Evolutionary conservation across 1,140 invertebrate species (phyloP).

Genomic region (Proctacanthus coquilletti): DNA sequence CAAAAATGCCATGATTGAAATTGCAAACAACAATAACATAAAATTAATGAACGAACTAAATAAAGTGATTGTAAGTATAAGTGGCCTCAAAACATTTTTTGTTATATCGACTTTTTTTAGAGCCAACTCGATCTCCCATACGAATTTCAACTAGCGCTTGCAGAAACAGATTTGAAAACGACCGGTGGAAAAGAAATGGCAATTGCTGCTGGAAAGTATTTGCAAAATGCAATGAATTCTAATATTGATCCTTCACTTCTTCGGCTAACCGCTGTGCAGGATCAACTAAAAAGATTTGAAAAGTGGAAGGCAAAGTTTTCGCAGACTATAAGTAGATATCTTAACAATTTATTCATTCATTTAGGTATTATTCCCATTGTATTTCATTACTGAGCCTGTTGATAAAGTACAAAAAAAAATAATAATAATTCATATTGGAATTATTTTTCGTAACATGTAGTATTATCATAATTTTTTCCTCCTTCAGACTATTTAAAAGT

Average conservation of each 20-base stretch:
- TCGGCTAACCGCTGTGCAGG: constrained; percentile 66
- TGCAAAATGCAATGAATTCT: constrained; percentile 62
- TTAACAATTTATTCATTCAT: constrained; percentile 89
- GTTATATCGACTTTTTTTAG: constrained; percentile 22
- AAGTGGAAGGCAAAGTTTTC: constrained; percentile 77
- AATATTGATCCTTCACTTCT: constrained; percentile 46
- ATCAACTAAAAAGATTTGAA: constrained; percentile 72
- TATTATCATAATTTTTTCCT: no score
- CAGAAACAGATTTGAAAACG: constrained; percentile 59
- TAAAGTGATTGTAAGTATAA: constrained; percentile 54
- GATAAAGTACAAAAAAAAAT: no score
- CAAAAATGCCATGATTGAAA: constrained; percentile 78
- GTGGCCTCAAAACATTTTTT: background rate
- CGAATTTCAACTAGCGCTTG: constrained; percentile 50
- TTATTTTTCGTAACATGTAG: no score
- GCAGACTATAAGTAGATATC: constrained; percentile 61
- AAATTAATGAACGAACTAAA: constrained; percentile 64
- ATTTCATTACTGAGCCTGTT: no score
- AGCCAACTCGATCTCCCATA: constrained; percentile 58
- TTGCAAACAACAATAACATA: constrained; percentile 71
- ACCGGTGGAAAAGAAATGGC: constrained; percentile 59
- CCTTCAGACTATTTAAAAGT: no score
- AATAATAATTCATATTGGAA: no score
- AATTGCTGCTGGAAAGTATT: constrained; percentile 59
- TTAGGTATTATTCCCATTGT: no score